These are phyloP conservation scores for Notothenia rossii DNA, from an alignment of 2,113 vertebrate genomes.

Conservation along the genomic window DNA sequence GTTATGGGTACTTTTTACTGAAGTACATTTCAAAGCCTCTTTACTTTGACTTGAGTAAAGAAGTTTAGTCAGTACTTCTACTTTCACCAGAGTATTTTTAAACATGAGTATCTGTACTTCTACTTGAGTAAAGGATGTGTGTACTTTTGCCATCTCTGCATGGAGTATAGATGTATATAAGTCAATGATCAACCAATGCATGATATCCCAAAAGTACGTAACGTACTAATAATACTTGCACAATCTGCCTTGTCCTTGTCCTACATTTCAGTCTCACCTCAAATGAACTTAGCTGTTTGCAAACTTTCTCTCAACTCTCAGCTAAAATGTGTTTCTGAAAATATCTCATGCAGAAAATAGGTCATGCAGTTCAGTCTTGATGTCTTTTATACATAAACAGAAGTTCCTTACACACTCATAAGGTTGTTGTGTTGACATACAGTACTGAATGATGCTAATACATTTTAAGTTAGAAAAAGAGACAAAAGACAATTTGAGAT, in stretches of 20 bases:
- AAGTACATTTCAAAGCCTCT: too few species aligned
- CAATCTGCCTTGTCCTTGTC: neutral
- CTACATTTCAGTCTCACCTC: neutral
- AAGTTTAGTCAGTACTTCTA: too few species aligned
- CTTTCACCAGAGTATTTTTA: too few species aligned
- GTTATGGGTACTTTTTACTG: too few species aligned
- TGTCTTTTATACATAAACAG: neutral
- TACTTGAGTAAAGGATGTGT: too few species aligned
- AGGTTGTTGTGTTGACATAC: neutral
- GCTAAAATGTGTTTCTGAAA: neutral
- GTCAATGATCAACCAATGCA: neutral
- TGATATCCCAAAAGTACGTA: neutral
- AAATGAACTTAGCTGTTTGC: neutral
- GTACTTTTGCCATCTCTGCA: neutral
- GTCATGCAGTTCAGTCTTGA: neutral
- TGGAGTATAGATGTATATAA: neutral
- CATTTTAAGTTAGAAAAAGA: neutral
- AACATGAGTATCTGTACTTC: too few species aligned
- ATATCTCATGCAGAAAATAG: neutral
- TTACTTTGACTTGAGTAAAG: too few species aligned
- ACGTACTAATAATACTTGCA: neutral
- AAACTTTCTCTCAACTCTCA: neutral
- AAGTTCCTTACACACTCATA: neutral
- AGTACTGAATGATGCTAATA: neutral
- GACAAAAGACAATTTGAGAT: neutral